Percentiles rank a stretch among this genome's conserved stretches.
Evolutionary conservation across 2,888 invertebrate species (phyloP).

Genomic region (Eupithecia pulchellata): DNA sequence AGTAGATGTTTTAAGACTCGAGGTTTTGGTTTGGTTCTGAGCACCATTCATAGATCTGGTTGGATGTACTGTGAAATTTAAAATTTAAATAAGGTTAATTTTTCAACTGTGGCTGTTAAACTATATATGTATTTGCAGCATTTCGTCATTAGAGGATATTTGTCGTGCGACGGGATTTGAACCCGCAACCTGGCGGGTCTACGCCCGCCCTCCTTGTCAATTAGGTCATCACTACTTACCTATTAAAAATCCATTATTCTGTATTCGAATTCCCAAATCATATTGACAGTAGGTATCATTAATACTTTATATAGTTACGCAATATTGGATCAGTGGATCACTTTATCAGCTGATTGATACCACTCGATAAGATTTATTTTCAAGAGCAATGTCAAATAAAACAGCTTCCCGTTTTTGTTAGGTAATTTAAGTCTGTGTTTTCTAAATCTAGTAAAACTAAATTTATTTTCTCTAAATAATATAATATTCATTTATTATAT

Average conservation of each 20-base stretch:
- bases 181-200: not conserved
- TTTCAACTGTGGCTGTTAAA: no score
- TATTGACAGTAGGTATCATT: no score
- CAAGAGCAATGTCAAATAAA: conserved; percentile 8
- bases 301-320: not conserved
- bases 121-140: not conserved
- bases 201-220: not conserved
- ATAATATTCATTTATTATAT: no score
- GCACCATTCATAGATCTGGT: no score
- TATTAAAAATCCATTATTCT: not conserved
- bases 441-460: no score
- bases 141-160: not conserved
- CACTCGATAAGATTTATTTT: conserved; percentile 5
- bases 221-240: not conserved
- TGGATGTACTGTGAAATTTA: no score
- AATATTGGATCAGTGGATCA: not conserved
- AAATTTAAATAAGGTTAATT: no score
- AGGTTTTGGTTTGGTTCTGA: no score
- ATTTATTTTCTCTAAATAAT: no score
- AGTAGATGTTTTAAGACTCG: no score
- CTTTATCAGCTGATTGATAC: conserved; percentile 1
- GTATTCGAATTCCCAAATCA: not conserved
- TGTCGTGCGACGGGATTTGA: not conserved
- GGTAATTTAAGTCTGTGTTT: not conserved
- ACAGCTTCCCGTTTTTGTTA: not conserved